These are phyloP conservation scores for Eupithecia insigniata DNA, from an alignment of 2,888 invertebrate genomes.

Conservation along the genomic window DNA sequence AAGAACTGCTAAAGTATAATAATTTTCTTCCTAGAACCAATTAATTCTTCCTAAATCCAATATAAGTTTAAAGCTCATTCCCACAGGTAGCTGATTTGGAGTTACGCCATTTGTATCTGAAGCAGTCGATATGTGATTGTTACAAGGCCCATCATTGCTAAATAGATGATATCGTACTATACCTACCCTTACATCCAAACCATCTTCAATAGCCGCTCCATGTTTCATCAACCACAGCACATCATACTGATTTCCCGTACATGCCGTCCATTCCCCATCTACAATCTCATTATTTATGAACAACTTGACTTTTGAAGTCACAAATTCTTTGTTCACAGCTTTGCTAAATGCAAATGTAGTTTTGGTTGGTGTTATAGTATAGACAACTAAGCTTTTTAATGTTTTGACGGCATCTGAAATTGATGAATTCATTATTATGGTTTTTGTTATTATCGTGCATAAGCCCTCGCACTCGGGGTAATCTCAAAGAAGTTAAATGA, in stretches of 20 bases:
- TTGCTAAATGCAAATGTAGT: slow-evolving; percentile 72
- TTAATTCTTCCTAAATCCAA: too few species aligned
- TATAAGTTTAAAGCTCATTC: too few species aligned
- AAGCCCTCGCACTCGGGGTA: too few species aligned
- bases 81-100: too few species aligned
- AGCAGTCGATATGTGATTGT: background rate
- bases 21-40: too few species aligned
- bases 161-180: background rate
- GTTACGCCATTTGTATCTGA: too few species aligned
- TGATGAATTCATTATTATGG: background rate
- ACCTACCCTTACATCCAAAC: slow-evolving; percentile 65
- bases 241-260: slow-evolving; percentile 72
- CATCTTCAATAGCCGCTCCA: slow-evolving; percentile 49
- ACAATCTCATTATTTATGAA: slow-evolving; percentile 58
- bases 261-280: slow-evolving; percentile 72
- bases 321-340: slow-evolving; percentile 59
- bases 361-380: slow-evolving; percentile 63
- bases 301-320: slow-evolving; percentile 57
- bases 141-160: background rate
- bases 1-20: too few species aligned
- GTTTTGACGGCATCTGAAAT: slow-evolving; percentile 75
- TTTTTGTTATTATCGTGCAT: too few species aligned
- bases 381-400: slow-evolving; percentile 67
- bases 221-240: slow-evolving; percentile 77
- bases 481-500: too few species aligned